These are phyloP conservation scores for Cataglyphis altisquamis DNA, from an alignment of 2,888 invertebrate species.

Conservation along the genomic window DNA sequence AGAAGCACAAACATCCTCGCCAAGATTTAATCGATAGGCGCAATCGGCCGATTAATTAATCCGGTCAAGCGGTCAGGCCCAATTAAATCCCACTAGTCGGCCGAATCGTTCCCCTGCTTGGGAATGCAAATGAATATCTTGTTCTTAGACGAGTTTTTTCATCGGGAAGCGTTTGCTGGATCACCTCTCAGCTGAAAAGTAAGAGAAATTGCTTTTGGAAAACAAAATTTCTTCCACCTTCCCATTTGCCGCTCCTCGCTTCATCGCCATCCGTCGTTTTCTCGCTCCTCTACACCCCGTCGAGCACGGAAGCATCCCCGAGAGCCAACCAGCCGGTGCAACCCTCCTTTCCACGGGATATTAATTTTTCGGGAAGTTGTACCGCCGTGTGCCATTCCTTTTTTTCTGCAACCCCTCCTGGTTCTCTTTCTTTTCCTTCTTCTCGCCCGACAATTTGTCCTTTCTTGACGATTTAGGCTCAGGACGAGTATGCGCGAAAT, in stretches of 20 bases:
- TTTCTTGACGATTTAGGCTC: neutral
- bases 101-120: slow-evolving; percentile 52
- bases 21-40: slow-evolving; percentile 46
- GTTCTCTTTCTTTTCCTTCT: slow-evolving; percentile 7
- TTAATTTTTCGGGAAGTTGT: slow-evolving; percentile 84
- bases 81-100: slow-evolving; percentile 75
- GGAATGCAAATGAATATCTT: slow-evolving; percentile 54
- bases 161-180: neutral
- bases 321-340: slow-evolving; percentile 74
- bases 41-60: slow-evolving; percentile 77
- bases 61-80: slow-evolving; percentile 78
- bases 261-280: slow-evolving; percentile 44
- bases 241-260: slow-evolving; percentile 48
- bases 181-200: neutral
- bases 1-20: slow-evolving; percentile 22
- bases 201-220: slow-evolving; percentile 65
- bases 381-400: slow-evolving; percentile 63
- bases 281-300: slow-evolving; percentile 40
- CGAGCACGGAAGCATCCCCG: slow-evolving; percentile 68
- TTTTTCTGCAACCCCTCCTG: slow-evolving; percentile 31
- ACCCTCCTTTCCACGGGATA: slow-evolving; percentile 80
- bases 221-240: slow-evolving; percentile 76
- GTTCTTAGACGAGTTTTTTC: slow-evolving; percentile 65
- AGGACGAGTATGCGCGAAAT: neutral
- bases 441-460: neutral